Evolutionary conservation across 1,140 invertebrate genomes (phyloP), one percentile per base, ranked within the genome.

Genomic region (Ips nitidus): DNA sequence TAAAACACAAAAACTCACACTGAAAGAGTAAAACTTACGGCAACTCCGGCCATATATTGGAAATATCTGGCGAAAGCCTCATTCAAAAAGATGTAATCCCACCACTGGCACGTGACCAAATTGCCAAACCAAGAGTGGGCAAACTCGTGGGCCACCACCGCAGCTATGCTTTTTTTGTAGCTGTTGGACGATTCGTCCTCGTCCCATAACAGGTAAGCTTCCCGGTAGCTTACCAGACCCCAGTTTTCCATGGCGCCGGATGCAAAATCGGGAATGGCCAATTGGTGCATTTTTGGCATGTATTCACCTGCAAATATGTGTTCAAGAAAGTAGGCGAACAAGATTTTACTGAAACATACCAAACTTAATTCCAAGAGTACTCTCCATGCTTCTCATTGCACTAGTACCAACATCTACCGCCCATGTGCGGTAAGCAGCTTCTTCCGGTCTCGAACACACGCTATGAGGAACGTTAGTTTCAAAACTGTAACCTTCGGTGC

Each of bases 61-160:
- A 50, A 71, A 8, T 53, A 67, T 55, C 70, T 71, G 38, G 94
- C 94, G 78, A 98, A 96, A 2, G 94, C 94, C 83, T 95, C 94
- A 80, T 95, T 95, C 4, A 96, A 81, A 93, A 94, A 97, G 0
- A 97, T 81, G 80, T 97, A 93, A 78, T 91, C 89, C 94, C 94
- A 97, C 94, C 94, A 97, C 71, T 89, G 84, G 86, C 94, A 89
- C 5, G 93, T 95, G 3, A 95, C 93, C 73, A 94, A 83, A 83
- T 94, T 93, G 62, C 92, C 92, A 81, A 94, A 94, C 93, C 93
- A 95, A 90, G 89, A 93, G 77, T 98, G 95, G 5, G 94, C 93
- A 61, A 97, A 82, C 82, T 98, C 96, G 80, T 98, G 95, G 1
- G 90, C 88, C 41, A 98, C 86, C 0, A 94, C 92, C 6, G 86